Base-by-base conservation (phyloP, 53 echinoderm and acorn worm species). In the Pentamera pediparva region DNA sequence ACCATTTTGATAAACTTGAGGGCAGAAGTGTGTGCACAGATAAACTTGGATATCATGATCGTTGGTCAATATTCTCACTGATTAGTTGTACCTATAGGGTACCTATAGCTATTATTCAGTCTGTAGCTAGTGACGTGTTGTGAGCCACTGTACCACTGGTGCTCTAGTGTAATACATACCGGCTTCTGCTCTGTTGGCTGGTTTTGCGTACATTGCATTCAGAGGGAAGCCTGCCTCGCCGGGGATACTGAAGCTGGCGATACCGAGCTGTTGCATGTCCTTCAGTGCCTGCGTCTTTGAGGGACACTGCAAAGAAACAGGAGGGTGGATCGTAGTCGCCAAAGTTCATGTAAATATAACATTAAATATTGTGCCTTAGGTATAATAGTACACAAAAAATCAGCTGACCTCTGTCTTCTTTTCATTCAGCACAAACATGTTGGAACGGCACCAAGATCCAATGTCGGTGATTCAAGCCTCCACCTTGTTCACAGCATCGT, bases 161-260 rank as follows among this genome's bases (percentile, higher is more conserved):
- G 15, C 26, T 32, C 27, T 59, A 8, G 31, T 25, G 7, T 6
- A 31, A 37, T 18, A 35, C 86, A 70, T 62, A 91, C 96, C 96
- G 80, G 82, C 84, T 69, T 96, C 96, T n/a, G 17, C 37, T 43
- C 81, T 88, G 73, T 76, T 74, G 5, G 76, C 15, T 59, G 96
- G 88, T 35, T 91, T 96, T 20, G 50, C 41, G 34, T 91, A 95
- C 69, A 96, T 76, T 11, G 91, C 86, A 78, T 96, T 96, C 30
- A 96, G 76, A 18, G 96, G 96, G 60, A 96, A 96, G 32, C 76
- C 75, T 36, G 96, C 82, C 21, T 96, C 91, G 32, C 96, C 96
- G 5, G 95, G 96, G 4, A 96, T 81, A 38, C 65, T 75, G 61
- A 90, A 96, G 50, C 83, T 88, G 9, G 72, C 69, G 29, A 91